Evolutionary conservation across 2,797 vertebrate genomes (phyloP), one percentile per base, ranked within the genome.

Genomic region (Oreonectes daqikongensis): DNA sequence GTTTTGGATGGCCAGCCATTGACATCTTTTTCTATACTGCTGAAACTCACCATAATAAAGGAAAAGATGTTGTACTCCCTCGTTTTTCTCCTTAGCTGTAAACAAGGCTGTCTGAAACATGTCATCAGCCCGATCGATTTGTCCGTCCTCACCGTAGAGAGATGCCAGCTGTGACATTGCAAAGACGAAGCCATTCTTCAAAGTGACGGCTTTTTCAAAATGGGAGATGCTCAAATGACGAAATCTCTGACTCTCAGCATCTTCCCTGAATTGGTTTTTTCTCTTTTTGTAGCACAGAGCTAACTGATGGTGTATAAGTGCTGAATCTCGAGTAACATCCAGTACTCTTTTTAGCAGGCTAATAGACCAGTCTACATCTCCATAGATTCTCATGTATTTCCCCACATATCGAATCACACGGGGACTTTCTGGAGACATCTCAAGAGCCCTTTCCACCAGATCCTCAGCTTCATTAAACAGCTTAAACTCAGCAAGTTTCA

Each of bases 401-500:
- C 86, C 93, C 35, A 88, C 91, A 9, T 95, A 90, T 8, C 90
- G 83, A 46, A 90, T 87, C 28, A 93, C 77, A 52, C 93, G 78
- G 11, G 92, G 89, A 24, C 86, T 18, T 10, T 87, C 64, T 17
- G 92, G 86, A 32, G 86, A 85, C 12, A 85, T 86, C 72, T 87
- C 30, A 53, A 94, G 81, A 6, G 89, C 91, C 80, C 84, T 75
- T 81, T 92, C 71, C 67, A 94, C 90, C 68, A 91, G 85, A 1
- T 1, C 85, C 72, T 85, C 81, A 35, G 91, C 93, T 85, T 94
- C 89, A 4, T 61, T 0, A 57, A 0, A 28, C 72, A 0, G 53
- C 0, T 71, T 52, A 9, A 0, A 50, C 1, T 0, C 11, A 2
- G 2, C 1, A 0, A 0, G 46, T 1, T 11, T 85, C 89, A 38